These are phyloP conservation scores for Pipistrellus pygmaeus DNA, from an alignment of 2,797 vertebrate species.

Conservation along the genomic window DNA sequence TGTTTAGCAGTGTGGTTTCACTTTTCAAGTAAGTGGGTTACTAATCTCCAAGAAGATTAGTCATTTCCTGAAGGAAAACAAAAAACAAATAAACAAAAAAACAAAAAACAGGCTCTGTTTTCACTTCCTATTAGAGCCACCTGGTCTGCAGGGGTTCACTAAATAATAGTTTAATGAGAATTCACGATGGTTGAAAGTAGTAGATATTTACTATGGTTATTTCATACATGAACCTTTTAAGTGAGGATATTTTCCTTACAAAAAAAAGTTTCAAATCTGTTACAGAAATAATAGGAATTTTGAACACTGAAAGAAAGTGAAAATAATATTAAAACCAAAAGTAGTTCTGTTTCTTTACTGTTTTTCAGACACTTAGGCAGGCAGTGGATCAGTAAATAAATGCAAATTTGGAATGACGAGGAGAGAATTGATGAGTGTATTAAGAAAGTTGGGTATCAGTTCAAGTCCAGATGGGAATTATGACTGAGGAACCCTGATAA, in stretches of 20 bases:
- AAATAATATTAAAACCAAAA: conserved; percentile 9
- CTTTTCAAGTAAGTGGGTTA: conserved; percentile 10
- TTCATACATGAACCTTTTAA: neutral
- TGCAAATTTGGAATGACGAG: neutral
- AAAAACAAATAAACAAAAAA: neutral
- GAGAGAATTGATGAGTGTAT: neutral
- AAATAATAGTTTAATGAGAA: neutral
- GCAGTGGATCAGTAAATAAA: neutral
- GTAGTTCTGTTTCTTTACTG: neutral
- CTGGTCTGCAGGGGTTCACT: neutral
- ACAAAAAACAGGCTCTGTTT: neutral
- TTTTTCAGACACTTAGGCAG: neutral
- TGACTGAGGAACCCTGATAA: neutral
- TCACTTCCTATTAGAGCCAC: neutral
- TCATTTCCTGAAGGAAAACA: neutral
- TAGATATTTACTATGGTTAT: conserved; percentile 2
- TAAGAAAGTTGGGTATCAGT: neutral
- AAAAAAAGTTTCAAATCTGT: conserved; percentile 11
- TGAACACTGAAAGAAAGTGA: neutral
- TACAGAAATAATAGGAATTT: neutral
- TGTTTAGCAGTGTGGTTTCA: neutral
- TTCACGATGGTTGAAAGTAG: neutral
- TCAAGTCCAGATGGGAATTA: neutral
- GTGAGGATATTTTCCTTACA: neutral
- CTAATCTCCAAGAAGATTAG: neutral